These are phyloP conservation scores for Apistogramma diplotaenia DNA, from an alignment of 2,113 vertebrate genomes.

Conservation along the genomic window DNA sequence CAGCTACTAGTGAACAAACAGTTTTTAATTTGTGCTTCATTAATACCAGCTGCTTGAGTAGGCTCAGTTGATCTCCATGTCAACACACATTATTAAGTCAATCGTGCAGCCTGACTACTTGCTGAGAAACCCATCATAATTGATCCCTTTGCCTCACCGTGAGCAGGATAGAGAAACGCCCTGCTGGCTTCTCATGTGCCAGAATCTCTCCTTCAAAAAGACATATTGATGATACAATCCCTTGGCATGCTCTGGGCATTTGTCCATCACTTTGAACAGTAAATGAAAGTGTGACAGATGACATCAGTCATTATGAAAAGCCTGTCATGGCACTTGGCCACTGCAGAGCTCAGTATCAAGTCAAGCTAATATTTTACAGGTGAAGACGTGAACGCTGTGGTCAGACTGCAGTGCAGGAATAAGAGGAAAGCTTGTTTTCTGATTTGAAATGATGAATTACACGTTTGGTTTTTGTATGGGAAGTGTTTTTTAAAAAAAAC, in stretches of 20 bases:
- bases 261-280: slow-evolving; percentile 62
- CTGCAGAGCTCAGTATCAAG: slow-evolving; percentile 9
- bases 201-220: slow-evolving; percentile 59
- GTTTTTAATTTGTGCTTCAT: slow-evolving; percentile 65
- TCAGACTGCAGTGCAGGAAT: slow-evolving; percentile 1
- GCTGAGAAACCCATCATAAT: slow-evolving; percentile 63
- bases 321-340: slow-evolving; percentile 11
- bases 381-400: slow-evolving; percentile 9
- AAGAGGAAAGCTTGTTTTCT: neutral
- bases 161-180: slow-evolving; percentile 22
- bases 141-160: slow-evolving; percentile 31
- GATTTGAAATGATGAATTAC: slow-evolving; percentile 13
- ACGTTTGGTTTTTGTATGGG: neutral
- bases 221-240: slow-evolving; percentile 55
- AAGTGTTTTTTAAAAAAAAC: neutral
- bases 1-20: slow-evolving; percentile 40
- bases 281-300: slow-evolving; percentile 60
- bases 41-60: slow-evolving; percentile 59
- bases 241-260: slow-evolving; percentile 45
- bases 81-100: slow-evolving; percentile 61
- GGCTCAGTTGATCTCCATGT: slow-evolving; percentile 64
- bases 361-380: slow-evolving; percentile 23
- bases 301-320: slow-evolving; percentile 58
- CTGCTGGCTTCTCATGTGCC: slow-evolving; percentile 52
- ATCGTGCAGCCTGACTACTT: slow-evolving; percentile 51